Percentiles rank a stretch among this genome's conserved stretches.
These are phyloP conservation scores for Hippopotamyrus pictus DNA, from an alignment of 2,797 vertebrate species.

Conservation along the genomic window DNA sequence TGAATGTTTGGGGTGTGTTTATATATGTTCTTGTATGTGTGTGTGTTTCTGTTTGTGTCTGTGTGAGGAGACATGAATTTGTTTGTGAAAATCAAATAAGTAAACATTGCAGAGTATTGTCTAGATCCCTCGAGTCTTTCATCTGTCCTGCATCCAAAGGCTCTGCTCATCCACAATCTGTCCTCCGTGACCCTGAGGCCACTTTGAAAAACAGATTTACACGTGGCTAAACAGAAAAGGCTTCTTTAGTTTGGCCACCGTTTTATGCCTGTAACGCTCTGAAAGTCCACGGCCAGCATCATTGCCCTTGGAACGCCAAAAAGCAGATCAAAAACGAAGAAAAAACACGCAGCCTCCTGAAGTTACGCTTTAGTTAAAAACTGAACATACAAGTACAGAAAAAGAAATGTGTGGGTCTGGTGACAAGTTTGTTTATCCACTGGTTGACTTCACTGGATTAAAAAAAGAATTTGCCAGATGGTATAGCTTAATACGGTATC, in stretches of 20 bases:
- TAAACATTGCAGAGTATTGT: neutral
- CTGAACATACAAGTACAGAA: neutral
- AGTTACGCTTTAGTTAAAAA: neutral
- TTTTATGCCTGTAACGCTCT: neutral
- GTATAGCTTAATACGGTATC: neutral
- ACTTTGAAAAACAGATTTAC: neutral
- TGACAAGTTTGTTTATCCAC: neutral
- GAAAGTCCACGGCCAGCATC: neutral
- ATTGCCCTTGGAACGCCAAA: neutral
- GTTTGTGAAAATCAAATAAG: neutral
- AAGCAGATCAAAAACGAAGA: neutral
- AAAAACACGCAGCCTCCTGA: neutral
- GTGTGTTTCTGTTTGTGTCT: neutral
- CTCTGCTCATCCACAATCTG: neutral
- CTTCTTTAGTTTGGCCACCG: neutral
- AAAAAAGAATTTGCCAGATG: slow-evolving; percentile 2
- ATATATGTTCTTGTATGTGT: neutral
- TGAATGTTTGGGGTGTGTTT: neutral
- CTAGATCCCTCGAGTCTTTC: neutral
- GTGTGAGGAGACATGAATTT: neutral
- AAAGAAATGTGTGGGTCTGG: neutral
- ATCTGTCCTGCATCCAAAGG: neutral
- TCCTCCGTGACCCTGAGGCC: neutral
- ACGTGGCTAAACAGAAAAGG: neutral
- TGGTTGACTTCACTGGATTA: neutral